These are phyloP conservation scores for Ylistrum balloti DNA, from an alignment of 1,140 invertebrate genomes.

Conservation along the genomic window DNA sequence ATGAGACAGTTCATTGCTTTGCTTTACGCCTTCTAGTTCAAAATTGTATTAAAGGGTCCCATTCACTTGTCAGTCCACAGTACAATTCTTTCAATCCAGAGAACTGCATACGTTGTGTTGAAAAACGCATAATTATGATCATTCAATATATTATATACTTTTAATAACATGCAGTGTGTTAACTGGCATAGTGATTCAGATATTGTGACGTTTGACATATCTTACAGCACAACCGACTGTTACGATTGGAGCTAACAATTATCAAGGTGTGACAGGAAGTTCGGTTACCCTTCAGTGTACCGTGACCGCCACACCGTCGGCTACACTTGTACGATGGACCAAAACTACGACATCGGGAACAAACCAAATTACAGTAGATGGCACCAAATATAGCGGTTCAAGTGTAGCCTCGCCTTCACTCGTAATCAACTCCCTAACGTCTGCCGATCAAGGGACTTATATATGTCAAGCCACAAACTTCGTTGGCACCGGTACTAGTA, in stretches of 20 bases:
- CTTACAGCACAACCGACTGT: slow-evolving; percentile 44
- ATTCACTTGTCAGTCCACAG: too few relatives aligned
- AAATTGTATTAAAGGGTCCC: too few relatives aligned
- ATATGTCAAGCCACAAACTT: slow-evolving; percentile 55
- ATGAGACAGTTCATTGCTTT: too few relatives aligned
- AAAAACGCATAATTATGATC: too few relatives aligned
- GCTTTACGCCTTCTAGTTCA: too few relatives aligned
- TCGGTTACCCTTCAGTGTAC: slow-evolving; percentile 49
- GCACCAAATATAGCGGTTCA: neutral
- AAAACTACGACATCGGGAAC: neutral
- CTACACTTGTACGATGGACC: slow-evolving; percentile 47
- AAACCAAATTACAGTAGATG: neutral
- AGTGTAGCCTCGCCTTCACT: slow-evolving; percentile 39
- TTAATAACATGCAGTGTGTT: too few relatives aligned
- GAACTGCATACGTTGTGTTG: too few relatives aligned
- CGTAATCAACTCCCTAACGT: slow-evolving; percentile 23
- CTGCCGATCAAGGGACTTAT: slow-evolving; percentile 51
- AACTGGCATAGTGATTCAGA: too few relatives aligned
- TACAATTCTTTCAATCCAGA: too few relatives aligned
- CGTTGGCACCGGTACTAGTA: slow-evolving; percentile 53
- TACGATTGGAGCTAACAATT: neutral
- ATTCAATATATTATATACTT: too few relatives aligned
- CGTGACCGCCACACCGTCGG: slow-evolving; percentile 49
- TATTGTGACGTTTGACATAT: too few relatives aligned
- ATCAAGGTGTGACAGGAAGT: slow-evolving; percentile 38